Evolutionary conservation across 2,113 vertebrate species (phyloP), one percentile per base, ranked within the genome.

Genomic region (Arothron firmamentum): DNA sequence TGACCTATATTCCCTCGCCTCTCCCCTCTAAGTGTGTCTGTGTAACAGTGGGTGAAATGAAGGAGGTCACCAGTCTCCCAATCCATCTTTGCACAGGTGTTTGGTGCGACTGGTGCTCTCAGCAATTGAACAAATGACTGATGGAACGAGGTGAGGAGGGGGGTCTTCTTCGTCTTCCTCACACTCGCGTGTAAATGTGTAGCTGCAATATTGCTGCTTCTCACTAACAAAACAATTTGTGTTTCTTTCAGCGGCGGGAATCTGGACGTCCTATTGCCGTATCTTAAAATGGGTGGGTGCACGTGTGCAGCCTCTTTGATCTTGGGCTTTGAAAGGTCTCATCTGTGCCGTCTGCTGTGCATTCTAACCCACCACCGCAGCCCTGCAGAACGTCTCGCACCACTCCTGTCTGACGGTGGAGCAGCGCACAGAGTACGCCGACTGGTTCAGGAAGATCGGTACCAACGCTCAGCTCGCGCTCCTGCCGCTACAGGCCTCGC

Each of bases 361-460:
- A 20, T 77, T 14, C 28, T 25, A 56, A 28, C 21, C 25, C 65
- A 2, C 78, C 64, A 47, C 46, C 56, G 47, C 85, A 98, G 94
- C 92, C 70, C 82, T 85, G 62, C 67, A 81, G 55, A 84, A 77
- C 31, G 3, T 85, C 58, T 82, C 82, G 57, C 67, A 59, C 20
- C 74, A 65, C 50, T 71, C 84, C 51, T 19, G n/a, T 0, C 52
- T 82, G 28, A 78, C 67, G 56, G 80, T 56, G 12, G 88, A 92
- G 46, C 75, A 81, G 61, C 85, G 66, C 54, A 72, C 72, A 63
- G 85, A 90, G 3, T 92, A 94, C 57, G 94, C 94, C 70, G 91
- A 93, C 59, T 96, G 94, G 94, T 97, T 98, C 87, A 91, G 93
- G 78, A 97, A 93, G 89, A 92, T 92, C 65, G 95, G 95, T 98